phyloP scores from a whole-genome alignment of 2,797 vertebrate genomes.

The Crocidura indochinensis region DNA sequence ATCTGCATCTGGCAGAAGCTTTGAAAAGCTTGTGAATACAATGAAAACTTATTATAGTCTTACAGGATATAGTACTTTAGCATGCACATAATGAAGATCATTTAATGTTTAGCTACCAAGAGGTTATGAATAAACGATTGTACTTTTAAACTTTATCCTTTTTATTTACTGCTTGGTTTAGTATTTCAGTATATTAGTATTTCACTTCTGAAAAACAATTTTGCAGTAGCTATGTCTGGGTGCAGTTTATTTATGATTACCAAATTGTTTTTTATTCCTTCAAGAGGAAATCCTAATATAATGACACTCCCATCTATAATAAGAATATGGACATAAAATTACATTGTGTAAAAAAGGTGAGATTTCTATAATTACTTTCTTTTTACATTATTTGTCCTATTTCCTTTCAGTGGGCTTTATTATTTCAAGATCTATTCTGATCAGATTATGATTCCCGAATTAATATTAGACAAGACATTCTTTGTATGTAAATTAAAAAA shows the following conservation, averaged over 20 bases:
- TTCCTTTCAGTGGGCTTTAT: conserved; percentile 36
- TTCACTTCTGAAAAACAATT: not conserved
- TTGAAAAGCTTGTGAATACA: not conserved
- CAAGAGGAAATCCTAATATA: conserved; percentile 10
- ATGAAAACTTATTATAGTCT: not conserved
- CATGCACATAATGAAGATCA: not conserved
- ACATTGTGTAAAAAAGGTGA: not conserved
- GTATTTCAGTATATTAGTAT: not conserved
- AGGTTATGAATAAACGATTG: not conserved
- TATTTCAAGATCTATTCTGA: conserved; percentile 54
- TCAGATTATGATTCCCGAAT: conserved; percentile 6
- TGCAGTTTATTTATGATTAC: conserved; percentile 27
- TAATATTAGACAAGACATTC: not conserved
- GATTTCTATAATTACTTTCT: not conserved
- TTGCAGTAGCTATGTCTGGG: not conserved
- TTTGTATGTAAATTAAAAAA: not conserved
- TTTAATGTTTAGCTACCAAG: too few species aligned
- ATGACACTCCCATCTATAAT: not conserved
- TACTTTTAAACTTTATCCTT: not conserved
- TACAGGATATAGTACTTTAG: not conserved
- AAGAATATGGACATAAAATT: not conserved
- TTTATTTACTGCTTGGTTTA: conserved; percentile 34
- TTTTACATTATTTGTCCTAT: not conserved
- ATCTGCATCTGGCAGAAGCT: not conserved
- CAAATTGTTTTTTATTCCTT: conserved; percentile 16